phyloP scores from a whole-genome alignment of 2,888 invertebrate species.

The Cremastobaeus sp. region DNA sequence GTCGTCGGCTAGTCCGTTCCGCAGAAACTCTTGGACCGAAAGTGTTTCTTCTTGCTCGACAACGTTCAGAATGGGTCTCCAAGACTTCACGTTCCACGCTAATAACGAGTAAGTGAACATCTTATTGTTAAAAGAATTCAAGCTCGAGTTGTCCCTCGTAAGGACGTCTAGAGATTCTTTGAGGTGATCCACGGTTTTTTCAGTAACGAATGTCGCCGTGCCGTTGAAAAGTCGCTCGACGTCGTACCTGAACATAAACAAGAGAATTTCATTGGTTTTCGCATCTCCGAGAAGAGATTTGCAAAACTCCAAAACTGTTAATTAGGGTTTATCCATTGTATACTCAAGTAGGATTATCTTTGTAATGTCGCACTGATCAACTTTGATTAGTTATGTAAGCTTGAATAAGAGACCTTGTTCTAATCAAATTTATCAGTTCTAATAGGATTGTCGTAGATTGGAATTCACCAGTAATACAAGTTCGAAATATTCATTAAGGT shows the following conservation, averaged over 20 bases:
- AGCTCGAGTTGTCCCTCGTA: slow-evolving; percentile 67
- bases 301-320: no score
- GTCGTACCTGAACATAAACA: slow-evolving; percentile 68
- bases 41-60: slow-evolving; percentile 76
- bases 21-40: slow-evolving; percentile 63
- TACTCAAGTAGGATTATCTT: no score
- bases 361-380: no score
- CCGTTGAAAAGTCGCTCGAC: slow-evolving; percentile 71
- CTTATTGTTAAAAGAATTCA: slow-evolving; percentile 72
- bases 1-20: slow-evolving; percentile 67
- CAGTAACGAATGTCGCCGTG: slow-evolving; percentile 65
- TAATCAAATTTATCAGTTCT: no score
- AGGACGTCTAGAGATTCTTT: slow-evolving; percentile 72
- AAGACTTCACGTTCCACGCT: slow-evolving; percentile 73
- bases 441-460: no score
- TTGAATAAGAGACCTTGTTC: no score
- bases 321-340: no score
- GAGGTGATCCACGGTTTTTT: slow-evolving; percentile 69
- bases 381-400: no score
- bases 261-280: background rate
- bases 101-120: slow-evolving; percentile 74
- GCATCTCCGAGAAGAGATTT: no score
- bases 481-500: no score
- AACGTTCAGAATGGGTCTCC: slow-evolving; percentile 78
- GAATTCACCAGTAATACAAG: no score